Base-by-base conservation (phyloP, 2,113 vertebrate species). In the Hippocampus barbouri region DNA sequence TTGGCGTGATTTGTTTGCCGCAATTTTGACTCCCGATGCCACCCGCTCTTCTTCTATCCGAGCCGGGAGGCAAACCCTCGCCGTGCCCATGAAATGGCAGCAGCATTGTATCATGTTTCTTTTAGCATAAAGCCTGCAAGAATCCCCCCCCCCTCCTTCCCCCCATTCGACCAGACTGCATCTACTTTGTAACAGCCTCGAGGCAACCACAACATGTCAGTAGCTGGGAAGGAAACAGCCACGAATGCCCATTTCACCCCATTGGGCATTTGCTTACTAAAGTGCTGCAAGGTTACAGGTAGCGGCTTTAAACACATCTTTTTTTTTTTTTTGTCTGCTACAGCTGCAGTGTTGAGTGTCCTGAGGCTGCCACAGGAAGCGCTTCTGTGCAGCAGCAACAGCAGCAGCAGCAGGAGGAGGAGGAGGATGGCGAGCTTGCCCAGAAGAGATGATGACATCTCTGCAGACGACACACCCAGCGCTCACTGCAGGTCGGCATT, bases 401-500 rank as follows among this genome's bases (percentile, higher is more conserved):
- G n/a, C 53, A 9, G 20, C 23, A 8, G 21, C 43, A 45, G 43
- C 43, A 45, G 43, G 12, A 45, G 43, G 12, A 45, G 47, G 15
- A 20, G 49, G 16, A 34, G 59, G 59, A 61, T 34, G 59, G 59
- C 59, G 7, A 30, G 59, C 59, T 34, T 30, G 11, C 38, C 34
- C 56, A 57, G 30, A 57, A 45, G 38, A 45, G 2, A 77, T 70
- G 76, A 82, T 76, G 78, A 77, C 86, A 86, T 89, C 83, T 71
- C 88, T 86, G 90, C 90, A 92, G 91, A 91, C 91, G 91, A 91
- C 91, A 91, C 91, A 91, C 91, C 91, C 90, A 88, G 76, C 63
- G 1, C 80, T 74, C 81, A 79, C 87, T 87, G 89, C 86, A 88
- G 84, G 83, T 86, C 86, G 78, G 80, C 20, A 70, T 66, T 82